Base-by-base conservation (phyloP, 2,113 vertebrate species). In the Etheostoma cragini region DNA sequence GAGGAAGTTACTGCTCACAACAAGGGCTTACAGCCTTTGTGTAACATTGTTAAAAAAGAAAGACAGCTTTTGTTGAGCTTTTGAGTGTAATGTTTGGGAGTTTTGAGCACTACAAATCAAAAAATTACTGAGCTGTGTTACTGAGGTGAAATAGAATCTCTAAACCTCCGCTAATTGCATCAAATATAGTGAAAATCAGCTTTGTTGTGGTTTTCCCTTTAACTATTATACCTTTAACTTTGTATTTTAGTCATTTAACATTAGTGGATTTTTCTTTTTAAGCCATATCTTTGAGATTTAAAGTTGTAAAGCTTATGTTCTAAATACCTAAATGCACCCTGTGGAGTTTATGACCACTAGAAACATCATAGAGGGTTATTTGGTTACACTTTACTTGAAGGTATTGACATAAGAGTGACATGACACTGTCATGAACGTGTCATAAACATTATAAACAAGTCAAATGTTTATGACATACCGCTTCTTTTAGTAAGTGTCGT, bases 1-100 rank as follows among this genome's bases (percentile, higher is more conserved):
- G 47, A 62, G n/a, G 38, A 72, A 46, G 15, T 53, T 52, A 24
- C 17, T 24, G 22, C 26, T 70, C 65, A 24, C 58, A 49, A 76
- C n/a, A n/a, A 72, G 17, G 19, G 49, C 16, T 62, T 5, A 22
- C 19, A 61, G 19, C 8, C 24, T 64, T 38, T 17, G 14, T n/a
- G 54, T 46, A 46, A 74, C 22, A 33, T 58, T 62, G 22, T 49
- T 58, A 21, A 56, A 22, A 66, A 19, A 5, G 7, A 22, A 47
- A 62, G 6, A 42, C 19, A 0, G 26, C 10, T 19, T 22, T 50
- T 1, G 21, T 0, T 45, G 10, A 82, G 60, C 6, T 14, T 46
- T 52, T 22, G 33, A 45, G 19, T 72, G 45, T 46, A 6, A 22
- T 35, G 46, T 35, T 67, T n/a, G 6, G 35, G 4, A 0, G 14